Percentiles rank a stretch among this genome's conserved stretches.
These are phyloP conservation scores for Xylocampa areola DNA, from an alignment of 2,888 invertebrate genomes.

Conservation along the genomic window DNA sequence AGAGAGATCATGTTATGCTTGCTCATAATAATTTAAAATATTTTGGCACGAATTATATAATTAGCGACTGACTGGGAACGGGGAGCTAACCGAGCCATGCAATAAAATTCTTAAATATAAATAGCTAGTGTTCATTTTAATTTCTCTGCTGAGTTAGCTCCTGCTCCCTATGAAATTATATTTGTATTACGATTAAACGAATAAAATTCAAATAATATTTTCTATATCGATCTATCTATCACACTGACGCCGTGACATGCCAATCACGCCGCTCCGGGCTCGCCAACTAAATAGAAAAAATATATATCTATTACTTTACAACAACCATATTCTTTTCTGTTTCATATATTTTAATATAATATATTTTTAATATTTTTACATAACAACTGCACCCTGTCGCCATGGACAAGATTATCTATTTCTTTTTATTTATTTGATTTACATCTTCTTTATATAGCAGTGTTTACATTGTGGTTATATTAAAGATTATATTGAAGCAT, in stretches of 20 bases:
- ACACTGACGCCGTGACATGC: slow-evolving; percentile 35
- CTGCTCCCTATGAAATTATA: slow-evolving; percentile 13
- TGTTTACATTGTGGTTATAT: slow-evolving; percentile 57
- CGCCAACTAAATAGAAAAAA: slow-evolving; percentile 78
- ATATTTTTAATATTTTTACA: slow-evolving; percentile 58
- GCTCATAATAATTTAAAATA: slow-evolving; percentile 47
- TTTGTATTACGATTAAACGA: slow-evolving; percentile 2
- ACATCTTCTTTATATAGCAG: slow-evolving; percentile 68
- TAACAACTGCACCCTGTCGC: slow-evolving; percentile 67
- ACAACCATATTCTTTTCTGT: slow-evolving; percentile 70
- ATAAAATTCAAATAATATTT: slow-evolving; percentile 42
- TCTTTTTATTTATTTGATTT: slow-evolving; percentile 58
- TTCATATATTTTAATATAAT: slow-evolving; percentile 49
- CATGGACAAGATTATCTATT: slow-evolving; percentile 64
- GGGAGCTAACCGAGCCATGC: slow-evolving; percentile 14
- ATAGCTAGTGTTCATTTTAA: too few species aligned
- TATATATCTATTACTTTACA: slow-evolving; percentile 77
- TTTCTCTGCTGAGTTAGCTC: background rate
- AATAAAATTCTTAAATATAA: too few species aligned
- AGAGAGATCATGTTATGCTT: slow-evolving; percentile 56
- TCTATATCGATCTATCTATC: slow-evolving; percentile 51
- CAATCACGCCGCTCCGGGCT: slow-evolving; percentile 41
- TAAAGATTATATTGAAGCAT: slow-evolving; percentile 53
- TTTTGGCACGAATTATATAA: slow-evolving; percentile 58
- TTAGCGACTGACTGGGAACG: slow-evolving; percentile 33